Evolutionary conservation across 1,140 invertebrate species (phyloP).

Genomic region (Drosophila bifasciata): DNA sequence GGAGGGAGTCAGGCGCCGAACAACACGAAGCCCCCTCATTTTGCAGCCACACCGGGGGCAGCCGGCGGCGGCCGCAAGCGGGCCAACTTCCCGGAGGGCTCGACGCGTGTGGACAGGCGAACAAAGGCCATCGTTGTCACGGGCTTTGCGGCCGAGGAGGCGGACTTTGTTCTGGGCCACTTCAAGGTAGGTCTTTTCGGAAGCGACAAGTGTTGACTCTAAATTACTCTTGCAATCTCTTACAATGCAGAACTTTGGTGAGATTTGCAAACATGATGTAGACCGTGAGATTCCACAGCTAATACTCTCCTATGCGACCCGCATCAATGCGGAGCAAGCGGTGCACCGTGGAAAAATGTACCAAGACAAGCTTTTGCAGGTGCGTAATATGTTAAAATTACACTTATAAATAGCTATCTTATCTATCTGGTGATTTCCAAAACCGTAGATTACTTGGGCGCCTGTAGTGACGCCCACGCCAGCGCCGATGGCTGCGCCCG

Average conservation of each 20-base stretch:
- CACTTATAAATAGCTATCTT: not conserved
- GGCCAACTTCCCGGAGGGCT: conserved; percentile 67
- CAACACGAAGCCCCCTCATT: conserved; percentile 29
- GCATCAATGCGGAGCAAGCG: conserved; percentile 83
- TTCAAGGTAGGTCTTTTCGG: conserved; percentile 70
- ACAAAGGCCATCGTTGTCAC: conserved; percentile 80
- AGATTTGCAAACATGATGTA: conserved; percentile 83
- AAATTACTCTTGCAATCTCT: not conserved
- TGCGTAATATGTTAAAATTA: conserved; percentile 19
- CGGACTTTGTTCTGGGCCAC: conserved; percentile 81
- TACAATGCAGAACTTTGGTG: conserved; percentile 74
- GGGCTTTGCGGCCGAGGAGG: conserved; percentile 78
- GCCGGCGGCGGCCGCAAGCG: conserved; percentile 52
- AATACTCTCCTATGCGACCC: conserved; percentile 81
- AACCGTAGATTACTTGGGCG: conserved; percentile 73
- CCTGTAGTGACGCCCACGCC: conserved; percentile 64
- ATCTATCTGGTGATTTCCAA: not conserved
- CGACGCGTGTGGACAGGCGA: conserved; percentile 78
- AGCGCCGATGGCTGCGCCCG: conserved; percentile 60
- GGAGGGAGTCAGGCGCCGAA: conserved; percentile 32
- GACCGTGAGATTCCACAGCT: conserved; percentile 81
- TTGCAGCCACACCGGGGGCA: conserved; percentile 29
- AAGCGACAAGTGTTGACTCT: not conserved
- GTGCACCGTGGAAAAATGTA: conserved; percentile 80
- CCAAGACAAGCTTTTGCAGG: conserved; percentile 82